A percentile compares a stretch with the other conserved stretches of the same genome.
These are phyloP conservation scores for Stenodera caucasica DNA, from an alignment of 2,888 invertebrate species.

Conservation along the genomic window DNA sequence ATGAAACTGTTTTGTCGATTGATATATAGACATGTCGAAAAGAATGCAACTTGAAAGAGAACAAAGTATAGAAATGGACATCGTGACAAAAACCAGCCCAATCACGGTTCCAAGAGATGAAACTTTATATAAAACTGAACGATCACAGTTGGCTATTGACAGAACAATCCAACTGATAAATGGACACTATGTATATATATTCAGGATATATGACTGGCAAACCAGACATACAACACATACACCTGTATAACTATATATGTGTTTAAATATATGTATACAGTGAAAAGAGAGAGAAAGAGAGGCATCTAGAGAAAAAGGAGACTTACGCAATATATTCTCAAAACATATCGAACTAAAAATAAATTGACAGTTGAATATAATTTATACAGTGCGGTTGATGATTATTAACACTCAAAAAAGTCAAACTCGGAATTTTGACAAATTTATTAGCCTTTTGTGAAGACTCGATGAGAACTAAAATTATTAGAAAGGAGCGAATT, in stretches of 20 bases:
- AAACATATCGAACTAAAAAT: not conserved
- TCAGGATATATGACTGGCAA: conserved; percentile 42
- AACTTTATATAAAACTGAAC: conserved; percentile 39
- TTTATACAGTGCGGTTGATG: not conserved
- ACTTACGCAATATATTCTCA: not conserved
- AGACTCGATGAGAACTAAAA: not conserved
- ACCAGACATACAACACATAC: conserved; percentile 32
- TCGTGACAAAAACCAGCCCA: conserved; percentile 51
- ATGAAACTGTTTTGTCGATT: conserved; percentile 26
- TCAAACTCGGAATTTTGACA: not conserved
- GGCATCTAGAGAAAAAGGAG: not conserved
- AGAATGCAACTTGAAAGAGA: conserved; percentile 40
- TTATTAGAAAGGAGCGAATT: no score
- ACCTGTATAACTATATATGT: no score
- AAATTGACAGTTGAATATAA: not conserved
- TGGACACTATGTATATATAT: conserved; percentile 41
- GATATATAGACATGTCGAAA: conserved; percentile 45
- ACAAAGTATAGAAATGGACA: conserved; percentile 43
- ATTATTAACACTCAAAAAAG: not conserved
- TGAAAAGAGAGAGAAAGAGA: not conserved
- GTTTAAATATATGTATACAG: conserved; percentile 1
- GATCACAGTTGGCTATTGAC: conserved; percentile 41
- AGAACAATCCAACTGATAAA: conserved; percentile 50
- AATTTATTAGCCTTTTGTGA: not conserved
- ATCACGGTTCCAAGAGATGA: conserved; percentile 39